Percentiles rank a stretch among this genome's conserved stretches.
Conservation (phyloP, 2,797 vertebrate genomes). For the Falco naumanni region DNA sequence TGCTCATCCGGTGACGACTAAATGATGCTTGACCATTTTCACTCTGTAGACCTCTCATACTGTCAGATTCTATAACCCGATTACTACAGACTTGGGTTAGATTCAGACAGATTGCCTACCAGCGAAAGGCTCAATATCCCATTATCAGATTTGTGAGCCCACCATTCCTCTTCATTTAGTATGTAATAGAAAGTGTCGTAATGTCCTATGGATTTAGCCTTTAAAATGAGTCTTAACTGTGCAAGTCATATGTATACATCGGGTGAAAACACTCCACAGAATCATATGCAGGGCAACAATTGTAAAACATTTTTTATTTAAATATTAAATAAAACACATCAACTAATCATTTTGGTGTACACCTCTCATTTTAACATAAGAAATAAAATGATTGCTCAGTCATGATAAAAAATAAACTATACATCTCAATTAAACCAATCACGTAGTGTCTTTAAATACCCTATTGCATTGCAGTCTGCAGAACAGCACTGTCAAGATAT, state of each 20-base stretch:
- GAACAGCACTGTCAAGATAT: constrained; percentile 49
- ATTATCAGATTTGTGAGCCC: constrained; percentile 60
- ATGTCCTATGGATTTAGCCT: background rate
- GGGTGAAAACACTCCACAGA: background rate
- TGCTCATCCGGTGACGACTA: background rate
- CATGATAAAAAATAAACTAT: constrained; percentile 79
- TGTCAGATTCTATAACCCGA: constrained; percentile 52
- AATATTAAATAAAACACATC: constrained; percentile 84
- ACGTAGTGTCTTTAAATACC: constrained; percentile 74
- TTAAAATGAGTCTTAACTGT: background rate
- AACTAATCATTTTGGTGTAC: constrained; percentile 78
- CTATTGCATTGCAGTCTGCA: constrained; percentile 64
- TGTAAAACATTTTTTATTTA: constrained; percentile 81
- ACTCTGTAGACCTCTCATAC: background rate
- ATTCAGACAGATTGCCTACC: constrained; percentile 64
- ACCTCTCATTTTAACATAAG: constrained; percentile 76
- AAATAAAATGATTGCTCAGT: constrained; percentile 77
- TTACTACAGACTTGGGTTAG: constrained; percentile 31
- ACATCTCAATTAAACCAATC: constrained; percentile 72
- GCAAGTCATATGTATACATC: background rate
- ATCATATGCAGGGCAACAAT: background rate
- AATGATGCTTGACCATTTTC: background rate
- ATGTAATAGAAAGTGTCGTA: constrained; percentile 1
- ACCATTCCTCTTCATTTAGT: constrained; percentile 40
- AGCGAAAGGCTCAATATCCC: constrained; percentile 60